A percentile compares a stretch with the other conserved stretches of the same genome.
Conservation (phyloP, 1,140 invertebrate genomes). For the Trichogramma pretiosum region DNA sequence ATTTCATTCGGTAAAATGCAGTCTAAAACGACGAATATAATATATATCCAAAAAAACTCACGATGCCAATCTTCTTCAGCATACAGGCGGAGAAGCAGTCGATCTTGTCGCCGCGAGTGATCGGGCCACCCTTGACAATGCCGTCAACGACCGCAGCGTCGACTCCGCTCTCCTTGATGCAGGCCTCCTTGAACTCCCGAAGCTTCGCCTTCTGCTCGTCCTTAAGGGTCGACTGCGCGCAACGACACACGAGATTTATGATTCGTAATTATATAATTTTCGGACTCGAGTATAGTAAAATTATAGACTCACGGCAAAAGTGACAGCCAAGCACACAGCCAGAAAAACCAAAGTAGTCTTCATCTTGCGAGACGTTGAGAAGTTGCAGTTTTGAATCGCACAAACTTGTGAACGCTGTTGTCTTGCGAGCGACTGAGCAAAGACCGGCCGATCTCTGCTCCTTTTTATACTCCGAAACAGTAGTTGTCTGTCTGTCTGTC, state of each 20-base stretch:
- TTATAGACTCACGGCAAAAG: background rate
- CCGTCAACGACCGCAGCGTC: slow-evolving; percentile 1
- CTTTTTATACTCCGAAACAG: slow-evolving; percentile 11
- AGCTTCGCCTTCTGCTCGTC: slow-evolving; percentile 7
- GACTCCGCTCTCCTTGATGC: slow-evolving; percentile 9
- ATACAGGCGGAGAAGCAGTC: slow-evolving; percentile 21
- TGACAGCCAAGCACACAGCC: background rate
- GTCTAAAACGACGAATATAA: background rate
- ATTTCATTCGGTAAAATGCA: background rate
- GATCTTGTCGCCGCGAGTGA: slow-evolving; percentile 16
- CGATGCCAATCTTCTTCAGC: slow-evolving; percentile 22
- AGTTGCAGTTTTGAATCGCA: background rate
- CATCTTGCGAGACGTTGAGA: background rate
- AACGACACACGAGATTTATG: too few species aligned
- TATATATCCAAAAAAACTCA: slow-evolving; percentile 18
- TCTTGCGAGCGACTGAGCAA: slow-evolving; percentile 6
- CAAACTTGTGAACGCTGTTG: too few species aligned
- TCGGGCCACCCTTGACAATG: background rate
- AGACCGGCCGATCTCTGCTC: background rate
- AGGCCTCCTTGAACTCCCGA: slow-evolving; percentile 1
- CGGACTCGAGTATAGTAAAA: background rate
- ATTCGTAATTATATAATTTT: background rate
- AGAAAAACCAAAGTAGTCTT: background rate
- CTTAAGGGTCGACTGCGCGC: background rate
- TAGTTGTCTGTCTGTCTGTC: too few species aligned